phyloP scores from a whole-genome alignment of 92 coral and sea anemone species.

The Heliopora coerulea region DNA sequence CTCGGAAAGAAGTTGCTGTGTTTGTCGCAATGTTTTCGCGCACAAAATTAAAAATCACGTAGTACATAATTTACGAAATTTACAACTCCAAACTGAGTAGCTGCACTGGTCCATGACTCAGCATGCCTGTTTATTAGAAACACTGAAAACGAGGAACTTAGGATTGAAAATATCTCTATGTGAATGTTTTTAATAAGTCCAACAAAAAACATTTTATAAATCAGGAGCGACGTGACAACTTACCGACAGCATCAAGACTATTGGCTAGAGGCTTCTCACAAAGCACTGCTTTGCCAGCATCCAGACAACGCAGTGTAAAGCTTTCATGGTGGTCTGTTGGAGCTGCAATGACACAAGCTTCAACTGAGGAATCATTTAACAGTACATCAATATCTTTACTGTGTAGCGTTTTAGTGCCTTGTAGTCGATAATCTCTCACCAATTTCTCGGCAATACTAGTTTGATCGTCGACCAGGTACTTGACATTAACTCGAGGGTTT shows the following conservation, averaged over 20 bases:
- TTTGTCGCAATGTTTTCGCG: too few relatives aligned
- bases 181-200: too few relatives aligned
- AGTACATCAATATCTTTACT: slow-evolving; percentile 45
- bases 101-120: too few relatives aligned
- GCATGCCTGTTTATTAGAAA: too few relatives aligned
- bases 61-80: too few relatives aligned
- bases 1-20: too few relatives aligned
- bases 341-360: slow-evolving; percentile 77
- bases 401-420: slow-evolving; percentile 53
- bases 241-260: slow-evolving; percentile 65
- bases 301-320: slow-evolving; percentile 58
- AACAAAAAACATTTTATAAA: too few relatives aligned
- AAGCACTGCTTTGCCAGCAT: slow-evolving; percentile 87
- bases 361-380: slow-evolving; percentile 56
- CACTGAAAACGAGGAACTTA: too few relatives aligned
- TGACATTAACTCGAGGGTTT: slow-evolving; percentile 61
- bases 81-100: too few relatives aligned
- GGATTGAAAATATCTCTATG: too few relatives aligned
- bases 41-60: too few relatives aligned
- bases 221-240: too few relatives aligned
- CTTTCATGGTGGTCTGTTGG: slow-evolving; percentile 78
- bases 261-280: slow-evolving; percentile 93
- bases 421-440: slow-evolving; percentile 38
- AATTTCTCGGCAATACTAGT: slow-evolving; percentile 59
- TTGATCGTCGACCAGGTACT: slow-evolving; percentile 76